Evolutionary conservation across 2,888 invertebrate species (phyloP), one percentile per base, ranked within the genome.

Genomic region (Sinhomidia bicolor): DNA sequence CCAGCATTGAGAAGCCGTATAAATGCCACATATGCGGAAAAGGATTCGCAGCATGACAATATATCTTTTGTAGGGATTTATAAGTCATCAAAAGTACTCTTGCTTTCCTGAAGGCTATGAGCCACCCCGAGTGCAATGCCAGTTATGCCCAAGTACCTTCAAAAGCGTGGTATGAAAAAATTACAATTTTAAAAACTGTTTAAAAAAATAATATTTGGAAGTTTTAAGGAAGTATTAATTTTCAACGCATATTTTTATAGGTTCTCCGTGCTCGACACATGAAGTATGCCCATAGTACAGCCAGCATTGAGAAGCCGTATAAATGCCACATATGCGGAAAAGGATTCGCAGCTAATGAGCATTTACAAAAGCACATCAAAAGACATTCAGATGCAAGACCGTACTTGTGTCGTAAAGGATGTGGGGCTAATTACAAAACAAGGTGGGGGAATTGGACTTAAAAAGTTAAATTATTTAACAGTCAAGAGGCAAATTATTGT

Each of bases 401-500:
- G 1, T 76, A 54, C 26, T 12, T 76, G 3, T 76, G 76, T 26
- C 6, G 76, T 2, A 76, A 76, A 20, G 76, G 76, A n/a, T 76
- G 76, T 29, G 76, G 76, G 2, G 76, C 76, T 3, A 71, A 71
- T 71, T 71, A 71, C 23, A 71, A 71, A 44, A 71, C 71, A n/a
- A n/a, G n/a, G n/a, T n/a, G n/a, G n/a, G n/a, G n/a, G n/a, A n/a
- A n/a, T n/a, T n/a, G n/a, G n/a, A n/a, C n/a, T n/a, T n/a, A n/a
- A n/a, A n/a, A n/a, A n/a, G n/a, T n/a, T n/a, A n/a, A n/a, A n/a
- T n/a, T n/a, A n/a, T n/a, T n/a, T n/a, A n/a, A n/a, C n/a, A n/a
- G n/a, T n/a, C n/a, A n/a, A n/a, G n/a, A n/a, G n/a, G n/a, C n/a
- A n/a, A n/a, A n/a, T n/a, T n/a, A n/a, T n/a, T n/a, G n/a, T n/a